A percentile compares a stretch with the other conserved stretches of the same genome.
These are phyloP conservation scores for Carollia perspicillata DNA, from an alignment of 2,113 vertebrate genomes.

Conservation along the genomic window DNA sequence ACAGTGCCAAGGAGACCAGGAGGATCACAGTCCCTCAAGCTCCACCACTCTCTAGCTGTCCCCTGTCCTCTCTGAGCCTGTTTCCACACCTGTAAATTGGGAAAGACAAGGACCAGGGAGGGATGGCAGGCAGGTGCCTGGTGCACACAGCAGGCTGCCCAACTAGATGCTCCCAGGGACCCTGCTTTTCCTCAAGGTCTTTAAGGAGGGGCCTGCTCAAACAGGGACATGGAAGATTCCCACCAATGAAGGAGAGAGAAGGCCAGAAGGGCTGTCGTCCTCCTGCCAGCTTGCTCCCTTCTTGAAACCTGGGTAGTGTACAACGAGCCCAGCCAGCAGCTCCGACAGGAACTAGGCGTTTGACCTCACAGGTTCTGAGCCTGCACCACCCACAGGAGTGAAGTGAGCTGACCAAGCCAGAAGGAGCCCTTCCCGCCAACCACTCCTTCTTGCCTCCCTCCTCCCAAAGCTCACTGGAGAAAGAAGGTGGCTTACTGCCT, in stretches of 20 bases:
- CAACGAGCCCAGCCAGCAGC: background rate
- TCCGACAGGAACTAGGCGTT: conserved; percentile 22
- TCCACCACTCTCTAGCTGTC: background rate
- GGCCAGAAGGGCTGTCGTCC: background rate
- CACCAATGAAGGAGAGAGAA: background rate
- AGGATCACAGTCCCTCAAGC: background rate
- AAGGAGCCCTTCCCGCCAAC: background rate
- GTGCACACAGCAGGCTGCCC: background rate
- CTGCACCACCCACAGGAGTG: background rate
- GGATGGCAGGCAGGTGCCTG: background rate
- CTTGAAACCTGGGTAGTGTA: background rate
- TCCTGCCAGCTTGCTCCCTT: background rate
- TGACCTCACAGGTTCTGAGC: too few species aligned
- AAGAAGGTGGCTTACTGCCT: background rate
- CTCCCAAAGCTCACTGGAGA: background rate
- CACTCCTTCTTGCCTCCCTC: background rate
- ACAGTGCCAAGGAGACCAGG: background rate
- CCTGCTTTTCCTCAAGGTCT: background rate
- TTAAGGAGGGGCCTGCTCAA: background rate
- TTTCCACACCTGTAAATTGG: background rate
- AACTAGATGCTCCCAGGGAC: background rate
- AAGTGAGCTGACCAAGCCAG: background rate
- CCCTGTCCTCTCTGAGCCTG: background rate
- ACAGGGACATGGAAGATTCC: background rate
- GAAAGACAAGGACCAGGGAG: background rate